These are phyloP conservation scores for Spinus pinus DNA, from an alignment of 2,797 vertebrate genomes.

Conservation along the genomic window DNA sequence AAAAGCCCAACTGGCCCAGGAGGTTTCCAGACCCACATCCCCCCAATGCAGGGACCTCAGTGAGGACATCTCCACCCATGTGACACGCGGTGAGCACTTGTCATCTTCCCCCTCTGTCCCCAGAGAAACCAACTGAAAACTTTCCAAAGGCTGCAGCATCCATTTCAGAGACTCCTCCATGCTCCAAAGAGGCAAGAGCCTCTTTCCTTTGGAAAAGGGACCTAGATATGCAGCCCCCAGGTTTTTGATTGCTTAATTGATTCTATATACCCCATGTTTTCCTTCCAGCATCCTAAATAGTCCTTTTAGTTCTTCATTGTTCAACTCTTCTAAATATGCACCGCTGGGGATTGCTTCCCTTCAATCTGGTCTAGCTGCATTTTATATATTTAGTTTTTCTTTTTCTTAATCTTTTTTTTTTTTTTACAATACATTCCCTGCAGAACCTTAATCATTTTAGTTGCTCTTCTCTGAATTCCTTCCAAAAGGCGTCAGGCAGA, in stretches of 20 bases:
- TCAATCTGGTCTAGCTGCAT: constrained; percentile 1
- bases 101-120: rapidly evolving
- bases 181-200: background rate
- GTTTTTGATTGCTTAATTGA: background rate
- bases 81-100: rapidly evolving
- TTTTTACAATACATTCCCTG: constrained; percentile 25
- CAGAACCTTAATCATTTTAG: constrained; percentile 42
- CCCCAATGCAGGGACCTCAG: background rate
- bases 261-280: background rate
- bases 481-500: constrained; percentile 12
- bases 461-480: constrained; percentile 43
- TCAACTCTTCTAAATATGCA: background rate
- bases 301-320: background rate
- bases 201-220: background rate
- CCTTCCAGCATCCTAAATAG: background rate
- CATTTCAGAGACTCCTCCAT: background rate
- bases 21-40: background rate
- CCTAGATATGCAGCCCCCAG: background rate
- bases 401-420: constrained; percentile 37
- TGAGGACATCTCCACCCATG: background rate
- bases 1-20: background rate
- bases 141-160: background rate
- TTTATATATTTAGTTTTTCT: constrained; percentile 22
- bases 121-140: background rate
- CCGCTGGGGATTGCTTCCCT: background rate